Base-by-base conservation (phyloP, 1,140 invertebrate species). In the Centruroides vittatus region DNA sequence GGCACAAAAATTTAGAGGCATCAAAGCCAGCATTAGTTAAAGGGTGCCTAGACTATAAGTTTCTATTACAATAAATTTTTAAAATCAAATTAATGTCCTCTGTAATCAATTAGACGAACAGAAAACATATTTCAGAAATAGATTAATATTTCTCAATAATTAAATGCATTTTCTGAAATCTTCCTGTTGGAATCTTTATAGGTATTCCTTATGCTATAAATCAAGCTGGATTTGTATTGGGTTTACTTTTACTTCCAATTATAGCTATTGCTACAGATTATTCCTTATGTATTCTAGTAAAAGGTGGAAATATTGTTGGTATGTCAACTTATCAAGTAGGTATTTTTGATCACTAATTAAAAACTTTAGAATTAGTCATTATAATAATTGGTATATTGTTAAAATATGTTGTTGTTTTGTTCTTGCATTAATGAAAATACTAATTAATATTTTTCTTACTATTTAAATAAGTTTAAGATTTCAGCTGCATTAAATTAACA, bases 191-290 rank as follows among this genome's bases (percentile, higher is more conserved):
- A 23, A 48, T 68, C 62, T 72, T 75, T 67, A 62, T 83, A 79
- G 86, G 85, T 50, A 89, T 91, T 71, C 86, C 88, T 34, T 91
- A 86, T 75, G 88, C 88, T 5, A 74, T 92, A 8, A 81, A 85
- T 66, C 80, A 88, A 70, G 84, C 88, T 56, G 89, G 89, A 35
- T 85, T 91, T 68, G 85, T 84, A 4, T 74, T 89, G 47, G 88
- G 89, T 10, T 72, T 91, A 35, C 67, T 82, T 57, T 74, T 92
- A 55, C 73, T 93, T 61, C 71, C 86, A n/a, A 53, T 86, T 12
- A 85, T 91, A 5, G 86, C 87, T 35, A 71, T 83, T 49, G 75
- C 90, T 49, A 92, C 88, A 58, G 89, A 93, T 74, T 90, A 88
- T 70, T 90, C 88, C 2, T 78, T 92, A 54, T 82, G 88, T 64